Conservation (phyloP, 2,888 invertebrate species). For the Philereme transversata region DNA sequence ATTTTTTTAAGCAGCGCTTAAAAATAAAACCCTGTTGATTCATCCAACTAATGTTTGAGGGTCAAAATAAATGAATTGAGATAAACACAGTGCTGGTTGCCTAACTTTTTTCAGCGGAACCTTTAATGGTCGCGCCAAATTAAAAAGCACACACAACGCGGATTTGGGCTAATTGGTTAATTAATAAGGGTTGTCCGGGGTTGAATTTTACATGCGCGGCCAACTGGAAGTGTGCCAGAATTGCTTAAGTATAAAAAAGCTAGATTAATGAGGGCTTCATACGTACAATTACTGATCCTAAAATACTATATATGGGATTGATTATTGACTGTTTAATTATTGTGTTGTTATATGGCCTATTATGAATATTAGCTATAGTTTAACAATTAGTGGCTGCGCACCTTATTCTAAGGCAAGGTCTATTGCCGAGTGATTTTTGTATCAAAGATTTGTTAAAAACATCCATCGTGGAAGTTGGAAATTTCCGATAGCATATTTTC, state of each 20-base stretch:
- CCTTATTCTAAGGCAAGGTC: no score
- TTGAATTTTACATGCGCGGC: conserved; percentile 66
- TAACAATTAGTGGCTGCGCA: no score
- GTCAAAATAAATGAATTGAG: conserved; percentile 56
- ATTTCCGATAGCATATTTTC: no score
- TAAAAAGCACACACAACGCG: conserved; percentile 69
- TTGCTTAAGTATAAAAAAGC: conserved; percentile 62
- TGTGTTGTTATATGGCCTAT: no score
- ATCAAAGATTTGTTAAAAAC: no score
- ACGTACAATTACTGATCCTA: conserved; percentile 30
- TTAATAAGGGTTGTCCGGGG: conserved; percentile 69
- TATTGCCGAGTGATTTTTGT: no score
- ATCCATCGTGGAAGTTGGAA: no score
- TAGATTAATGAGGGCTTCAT: conserved; percentile 54
- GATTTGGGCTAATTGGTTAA: conserved; percentile 79
- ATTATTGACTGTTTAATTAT: conserved; percentile 25
- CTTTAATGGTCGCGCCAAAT: conserved; percentile 65
- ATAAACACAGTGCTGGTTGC: conserved; percentile 53
- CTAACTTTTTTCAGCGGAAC: conserved; percentile 58
- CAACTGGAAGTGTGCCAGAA: conserved; percentile 69
- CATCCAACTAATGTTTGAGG: conserved; percentile 51
- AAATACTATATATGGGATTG: conserved; percentile 28
- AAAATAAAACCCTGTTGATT: conserved; percentile 48
- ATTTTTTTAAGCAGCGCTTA: conserved; percentile 7
- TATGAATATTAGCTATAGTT: no score